Evolutionary conservation across 1,140 invertebrate species (phyloP), one percentile per base, ranked within the genome.

Genomic region (Halictus rubicundus): DNA sequence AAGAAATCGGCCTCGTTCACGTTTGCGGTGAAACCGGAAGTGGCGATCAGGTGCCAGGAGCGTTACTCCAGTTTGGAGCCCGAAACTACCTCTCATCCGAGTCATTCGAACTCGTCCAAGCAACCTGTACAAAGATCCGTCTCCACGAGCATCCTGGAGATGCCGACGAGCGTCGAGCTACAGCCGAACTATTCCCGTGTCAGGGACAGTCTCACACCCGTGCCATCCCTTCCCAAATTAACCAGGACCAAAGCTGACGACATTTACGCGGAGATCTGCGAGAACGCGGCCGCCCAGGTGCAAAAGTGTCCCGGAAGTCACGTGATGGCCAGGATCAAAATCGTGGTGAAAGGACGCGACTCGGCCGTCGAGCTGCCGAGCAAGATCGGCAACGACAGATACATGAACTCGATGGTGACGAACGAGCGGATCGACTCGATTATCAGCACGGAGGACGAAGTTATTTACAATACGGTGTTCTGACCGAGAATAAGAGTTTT

Each of bases 1-100:
- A 93, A 93, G 60, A 92, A 93, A 63, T 92, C 92, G 2, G 92
- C 92, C 0, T 92, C 92, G 4, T 92, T 93, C 68, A 93, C 92
- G 2, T 92, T 92, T 46, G 92, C 91, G 1, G 83, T 91, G 2
- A 88, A 92, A 57, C 92, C 92, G 16, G 91, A 93, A 79, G 78
- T 92, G 19, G 89, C 91, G 10, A 91, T 92, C 87, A 90, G 89
- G 8, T 89, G 90, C 10, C 90, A 91, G 71, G 91, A 93, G 57
- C 88, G 90, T 60, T 93, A 93, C 64, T 92, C 91, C 70, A 93
- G 92, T 82, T 76, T 93, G 32, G 92, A 93, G 65, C 91, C 91
- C 9, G 92, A 93, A 82, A 78, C 89, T 84, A 86, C 85, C 81
- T 87, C 89, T 42, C 80, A 86, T 57, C 74, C 85, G 49, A 82